Base-by-base conservation (phyloP, 2,113 vertebrate genomes). In the Zosterops pallidus region DNA sequence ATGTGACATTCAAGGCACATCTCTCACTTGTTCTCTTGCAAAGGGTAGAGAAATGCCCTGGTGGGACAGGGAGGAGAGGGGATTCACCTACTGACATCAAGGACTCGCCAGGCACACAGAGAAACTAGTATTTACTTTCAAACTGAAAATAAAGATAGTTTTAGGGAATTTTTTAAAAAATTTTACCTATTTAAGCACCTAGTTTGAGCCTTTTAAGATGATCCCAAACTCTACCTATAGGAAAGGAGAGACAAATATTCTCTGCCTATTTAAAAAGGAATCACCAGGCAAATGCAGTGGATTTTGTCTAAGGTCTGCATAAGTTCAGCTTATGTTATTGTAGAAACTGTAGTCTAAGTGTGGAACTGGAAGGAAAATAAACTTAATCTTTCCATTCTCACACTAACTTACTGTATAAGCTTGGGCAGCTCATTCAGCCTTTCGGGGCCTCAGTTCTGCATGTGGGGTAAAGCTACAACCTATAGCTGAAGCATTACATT, bases 11-110 rank as follows among this genome's bases (percentile, higher is more conserved):
- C 16, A 39, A 39, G 56, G 52, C 47, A 13, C 2, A 4, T 26
- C 11, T 46, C n/a, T 29, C 6, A 0, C n/a, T 1, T 2, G 4
- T 76, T 71, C 22, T n/a, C n/a, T 52, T 0, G 0, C 13, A 4
- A 39, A 42, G 25, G 6, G 10, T 6, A 35, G 44, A 83, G 63
- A 56, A 72, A 20, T 4, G 15, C 2, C 0, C 44, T 69, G 69
- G 7, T 55, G 64, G 42, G 33, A 56, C n/a, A 44, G 28, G 26
- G 31, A 64, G 46, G 23, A 69, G 39, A 42, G 41, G 6, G 3
- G 8, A 10, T 25, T 79, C 35, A 31, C 35, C 26, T 21, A 0
- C 47, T 35, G 9, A 21, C 9, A 7, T 31, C 19, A 23, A 24
- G n/a, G 24, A 26, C 39, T 57, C 20, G 17, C 17, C 33, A 42